phyloP scores from a whole-genome alignment of 2,113 vertebrate species.

The Illadopsis cleaveri region DNA sequence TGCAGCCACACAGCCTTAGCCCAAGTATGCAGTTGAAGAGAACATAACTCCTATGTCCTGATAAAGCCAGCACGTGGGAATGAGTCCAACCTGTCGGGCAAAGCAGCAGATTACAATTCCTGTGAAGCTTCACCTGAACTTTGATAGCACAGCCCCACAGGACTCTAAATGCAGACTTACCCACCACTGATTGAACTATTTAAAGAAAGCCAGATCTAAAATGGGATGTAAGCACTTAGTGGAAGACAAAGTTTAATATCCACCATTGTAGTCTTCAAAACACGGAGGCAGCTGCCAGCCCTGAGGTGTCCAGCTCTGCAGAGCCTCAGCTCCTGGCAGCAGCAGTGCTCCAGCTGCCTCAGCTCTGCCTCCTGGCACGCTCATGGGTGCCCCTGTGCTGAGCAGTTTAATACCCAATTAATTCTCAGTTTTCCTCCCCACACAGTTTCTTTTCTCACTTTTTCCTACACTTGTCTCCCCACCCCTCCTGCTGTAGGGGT shows the following conservation, averaged over 20 bases:
- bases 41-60: background rate
- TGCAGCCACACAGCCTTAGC: background rate
- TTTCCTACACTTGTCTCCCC: background rate
- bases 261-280: background rate
- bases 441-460: background rate
- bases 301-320: background rate
- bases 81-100: rapidly evolving
- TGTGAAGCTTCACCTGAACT: background rate
- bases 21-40: background rate
- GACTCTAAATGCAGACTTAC: background rate
- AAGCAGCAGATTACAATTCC: background rate
- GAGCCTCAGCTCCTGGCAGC: background rate
- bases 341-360: background rate
- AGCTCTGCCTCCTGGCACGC: background rate
- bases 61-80: background rate
- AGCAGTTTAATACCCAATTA: background rate
- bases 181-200: background rate
- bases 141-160: background rate
- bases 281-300: background rate
- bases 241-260: background rate
- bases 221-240: background rate
- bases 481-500: rapidly evolving
- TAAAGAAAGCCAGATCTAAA: background rate
- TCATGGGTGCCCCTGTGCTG: background rate
- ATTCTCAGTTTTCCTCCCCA: background rate